Base-by-base conservation (phyloP, 1,140 invertebrate genomes). In the Helicorthomorpha holstii region DNA sequence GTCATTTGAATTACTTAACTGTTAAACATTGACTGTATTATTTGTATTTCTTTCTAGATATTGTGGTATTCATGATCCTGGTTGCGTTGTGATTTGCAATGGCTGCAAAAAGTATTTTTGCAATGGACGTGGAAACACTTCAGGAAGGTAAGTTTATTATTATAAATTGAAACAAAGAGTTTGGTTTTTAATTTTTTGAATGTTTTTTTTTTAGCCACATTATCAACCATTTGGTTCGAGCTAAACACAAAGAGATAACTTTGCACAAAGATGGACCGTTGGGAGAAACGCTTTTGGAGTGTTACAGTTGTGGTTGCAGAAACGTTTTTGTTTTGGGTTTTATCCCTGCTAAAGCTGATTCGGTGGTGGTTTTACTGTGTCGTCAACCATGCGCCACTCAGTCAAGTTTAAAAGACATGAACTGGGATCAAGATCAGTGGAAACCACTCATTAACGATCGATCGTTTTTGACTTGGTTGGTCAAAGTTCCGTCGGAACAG, bases 21-120 rank as follows among this genome's bases (percentile, higher is more conserved):
- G 26, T 10, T 14, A 1, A 7, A 19, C 45, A 48, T 22, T 19
- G 14, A 29, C 24, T 23, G 34, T 50, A 49, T 51, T 51, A 41
- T 49, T 52, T n/a, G n/a, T n/a, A n/a, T n/a, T 48, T 48, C 56
- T 62, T 27, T n/a, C n/a, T 56, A 72, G 74, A 22, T 78, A 99
- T 64, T 99, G 96, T 72, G 94, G 94, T 46, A 94, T 99, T 57
- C 91, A 97, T 71, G 96, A 99, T 66, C 93, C 94, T 1, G 81
- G 85, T 53, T 94, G 88, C 58, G 94, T 99, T 27, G 92, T 98
- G 22, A 90, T 91, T 80, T 99, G 96, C 67, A 97, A 96, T 66
- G 78, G 89, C 41, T 98, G 95, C 64, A 93, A 94, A 60, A 97
- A 97, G 66, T 99, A 96, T 96, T 98, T 99, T 65, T 99, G 96